Evolutionary conservation across 2,888 invertebrate genomes (phyloP).

Genomic region (Lasius platythorax): DNA sequence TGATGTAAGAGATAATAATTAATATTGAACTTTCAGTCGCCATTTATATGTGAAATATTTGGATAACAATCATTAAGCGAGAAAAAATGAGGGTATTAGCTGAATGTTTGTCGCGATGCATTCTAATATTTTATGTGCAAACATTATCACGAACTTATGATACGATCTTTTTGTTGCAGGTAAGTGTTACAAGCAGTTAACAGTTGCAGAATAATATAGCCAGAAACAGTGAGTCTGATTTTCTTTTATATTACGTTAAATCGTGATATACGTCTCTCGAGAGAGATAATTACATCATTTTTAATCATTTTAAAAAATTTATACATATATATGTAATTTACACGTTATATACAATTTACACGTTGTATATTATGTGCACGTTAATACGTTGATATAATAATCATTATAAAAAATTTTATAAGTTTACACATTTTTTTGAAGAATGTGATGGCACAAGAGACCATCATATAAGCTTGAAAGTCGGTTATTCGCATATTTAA

Average conservation of each 20-base stretch:
- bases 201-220: neutral
- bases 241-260: neutral
- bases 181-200: slow-evolving; percentile 55
- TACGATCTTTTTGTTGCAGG: slow-evolving; percentile 64
- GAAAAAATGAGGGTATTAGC: neutral
- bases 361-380: neutral
- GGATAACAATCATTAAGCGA: neutral
- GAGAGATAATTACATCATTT: neutral
- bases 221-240: slow-evolving; percentile 18
- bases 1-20: slow-evolving; percentile 23
- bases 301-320: neutral
- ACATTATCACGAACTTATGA: neutral
- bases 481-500: neutral
- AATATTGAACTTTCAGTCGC: slow-evolving; percentile 31
- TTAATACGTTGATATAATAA: neutral
- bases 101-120: slow-evolving; percentile 10
- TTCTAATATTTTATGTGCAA: neutral
- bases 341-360: neutral
- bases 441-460: neutral
- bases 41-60: slow-evolving; percentile 9
- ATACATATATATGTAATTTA: neutral
- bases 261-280: neutral
- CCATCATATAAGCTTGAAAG: neutral
- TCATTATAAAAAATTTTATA: neutral
- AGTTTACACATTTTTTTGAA: neutral